Percentiles rank a stretch among this genome's conserved stretches.
Conservation (phyloP, 2,888 invertebrate genomes). For the Lasioglossum malachurum region DNA sequence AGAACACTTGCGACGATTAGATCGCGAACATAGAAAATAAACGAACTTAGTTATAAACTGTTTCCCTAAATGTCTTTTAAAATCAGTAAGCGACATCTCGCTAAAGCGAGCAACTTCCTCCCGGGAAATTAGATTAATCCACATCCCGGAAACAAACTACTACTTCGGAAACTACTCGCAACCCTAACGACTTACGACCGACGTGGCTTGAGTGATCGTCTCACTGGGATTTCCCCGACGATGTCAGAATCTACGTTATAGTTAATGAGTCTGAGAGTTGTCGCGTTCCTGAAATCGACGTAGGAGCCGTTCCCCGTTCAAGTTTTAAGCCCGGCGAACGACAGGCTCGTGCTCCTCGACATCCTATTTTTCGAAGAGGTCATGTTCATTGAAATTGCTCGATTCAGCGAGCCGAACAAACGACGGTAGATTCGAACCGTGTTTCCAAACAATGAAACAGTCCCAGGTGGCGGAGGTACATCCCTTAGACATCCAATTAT, state of each 20-base stretch:
- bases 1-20: too few relatives aligned
- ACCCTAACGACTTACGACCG: constrained; percentile 38
- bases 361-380: not conserved
- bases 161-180: constrained; percentile 49
- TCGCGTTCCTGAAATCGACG: not conserved
- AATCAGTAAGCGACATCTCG: constrained; percentile 19
- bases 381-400: not conserved
- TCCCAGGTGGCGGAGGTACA: constrained; percentile 23
- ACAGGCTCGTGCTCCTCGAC: not conserved
- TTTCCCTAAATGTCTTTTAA: not conserved
- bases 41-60: not conserved
- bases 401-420: not conserved
- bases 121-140: constrained; percentile 50
- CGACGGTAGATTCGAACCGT: constrained; percentile 23
- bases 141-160: constrained; percentile 54
- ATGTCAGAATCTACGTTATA: constrained; percentile 35
- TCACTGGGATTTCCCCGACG: constrained; percentile 43
- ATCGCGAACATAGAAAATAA: not conserved
- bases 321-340: not conserved
- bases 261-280: not conserved
- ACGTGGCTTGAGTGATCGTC: constrained; percentile 61
- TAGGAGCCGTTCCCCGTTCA: not conserved
- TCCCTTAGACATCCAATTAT: constrained; percentile 50
- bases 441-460: constrained; percentile 32
- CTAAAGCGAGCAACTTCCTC: constrained; percentile 24